Base-by-base conservation (phyloP, 1,140 invertebrate genomes). In the Luehdorfia chinensis region DNA sequence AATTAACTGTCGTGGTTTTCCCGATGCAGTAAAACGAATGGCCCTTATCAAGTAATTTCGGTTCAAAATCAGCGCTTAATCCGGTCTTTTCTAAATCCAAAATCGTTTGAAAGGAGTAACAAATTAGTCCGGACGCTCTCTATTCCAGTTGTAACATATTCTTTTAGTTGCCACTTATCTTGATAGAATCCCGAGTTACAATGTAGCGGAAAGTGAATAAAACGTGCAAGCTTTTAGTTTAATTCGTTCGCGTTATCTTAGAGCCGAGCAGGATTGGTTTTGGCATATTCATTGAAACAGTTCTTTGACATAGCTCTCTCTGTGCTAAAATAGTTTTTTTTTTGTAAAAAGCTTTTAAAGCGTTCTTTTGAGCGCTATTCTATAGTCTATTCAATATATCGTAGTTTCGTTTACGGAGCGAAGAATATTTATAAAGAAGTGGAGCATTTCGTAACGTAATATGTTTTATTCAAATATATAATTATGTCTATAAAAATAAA, bases 201-300 rank as follows among this genome's bases (percentile, higher is more conserved):
- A 39, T 39, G 36, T 39, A 39, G 36, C 11, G 36, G 36, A 23
- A 41, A 41, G 36, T 41, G 36, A 41, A 41, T 41, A 41, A 41
- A 41, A 41, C 36, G 36, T 27, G 36, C 19, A 41, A 41, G 36
- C 36, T 41, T 41, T 41, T 41, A 25, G 8, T 41, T 41, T 41
- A 41, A 41, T 41, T 41, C 13, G 36, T 41, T 41, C 23, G 7
- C 13, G 36, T 41, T 41, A 39, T 39, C 36, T 39, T 39, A 25
- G 7, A 36, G 19, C 12, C n/a, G 4, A 8, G 36, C 13, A 7
- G 7, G 18, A 41, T 41, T 27, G 12, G 36, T 41, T 14, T 25
- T 41, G 23, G 23, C 36, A 27, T 41, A 27, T 27, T 27, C 9
- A 14, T 12, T 36, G 36, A 19, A 4, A 43, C 14, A 11, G 11